Percentiles rank a stretch among this genome's conserved stretches.
These are phyloP conservation scores for Amyelois transitella DNA, from an alignment of 1,140 invertebrate species.

Conservation along the genomic window DNA sequence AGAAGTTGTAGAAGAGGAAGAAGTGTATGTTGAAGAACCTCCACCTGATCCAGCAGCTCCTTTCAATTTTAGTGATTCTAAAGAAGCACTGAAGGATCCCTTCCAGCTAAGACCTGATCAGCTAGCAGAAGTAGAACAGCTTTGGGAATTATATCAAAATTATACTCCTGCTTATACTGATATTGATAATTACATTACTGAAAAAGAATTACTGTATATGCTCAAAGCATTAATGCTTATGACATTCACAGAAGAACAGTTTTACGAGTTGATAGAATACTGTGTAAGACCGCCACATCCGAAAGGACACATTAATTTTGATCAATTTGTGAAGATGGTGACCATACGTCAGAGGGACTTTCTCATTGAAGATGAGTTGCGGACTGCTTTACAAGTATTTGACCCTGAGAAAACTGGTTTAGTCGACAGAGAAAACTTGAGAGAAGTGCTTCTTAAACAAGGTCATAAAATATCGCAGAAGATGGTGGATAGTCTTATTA, in stretches of 20 bases:
- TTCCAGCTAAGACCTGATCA: slow-evolving; percentile 57
- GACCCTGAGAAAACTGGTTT: slow-evolving; percentile 44
- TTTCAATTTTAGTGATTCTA: slow-evolving; percentile 50
- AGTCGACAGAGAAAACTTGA: slow-evolving; percentile 51
- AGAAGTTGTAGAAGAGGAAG: slow-evolving; percentile 42
- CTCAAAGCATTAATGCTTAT: slow-evolving; percentile 53
- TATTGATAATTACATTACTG: slow-evolving; percentile 53
- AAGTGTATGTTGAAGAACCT: slow-evolving; percentile 44
- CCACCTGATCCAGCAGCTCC: slow-evolving; percentile 59
- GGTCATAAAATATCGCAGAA: slow-evolving; percentile 53
- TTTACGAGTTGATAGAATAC: slow-evolving; percentile 51
- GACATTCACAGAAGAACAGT: slow-evolving; percentile 56
- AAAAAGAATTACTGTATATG: slow-evolving; percentile 63
- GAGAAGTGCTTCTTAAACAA: slow-evolving; percentile 41
- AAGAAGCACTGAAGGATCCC: slow-evolving; percentile 49
- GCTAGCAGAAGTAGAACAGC: slow-evolving; percentile 52
- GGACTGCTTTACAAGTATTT: slow-evolving; percentile 47
- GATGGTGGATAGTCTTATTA: slow-evolving; percentile 50
- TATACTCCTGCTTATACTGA: slow-evolving; percentile 63
- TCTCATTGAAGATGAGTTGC: slow-evolving; percentile 55
- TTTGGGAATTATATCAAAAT: slow-evolving; percentile 59
- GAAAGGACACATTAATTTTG: slow-evolving; percentile 51
- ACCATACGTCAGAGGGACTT: slow-evolving; percentile 55
- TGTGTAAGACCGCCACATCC: slow-evolving; percentile 56
- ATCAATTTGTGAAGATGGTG: slow-evolving; percentile 63